Conservation (phyloP, 2,797 vertebrate species). For the Myripristis jacobus region DNA sequence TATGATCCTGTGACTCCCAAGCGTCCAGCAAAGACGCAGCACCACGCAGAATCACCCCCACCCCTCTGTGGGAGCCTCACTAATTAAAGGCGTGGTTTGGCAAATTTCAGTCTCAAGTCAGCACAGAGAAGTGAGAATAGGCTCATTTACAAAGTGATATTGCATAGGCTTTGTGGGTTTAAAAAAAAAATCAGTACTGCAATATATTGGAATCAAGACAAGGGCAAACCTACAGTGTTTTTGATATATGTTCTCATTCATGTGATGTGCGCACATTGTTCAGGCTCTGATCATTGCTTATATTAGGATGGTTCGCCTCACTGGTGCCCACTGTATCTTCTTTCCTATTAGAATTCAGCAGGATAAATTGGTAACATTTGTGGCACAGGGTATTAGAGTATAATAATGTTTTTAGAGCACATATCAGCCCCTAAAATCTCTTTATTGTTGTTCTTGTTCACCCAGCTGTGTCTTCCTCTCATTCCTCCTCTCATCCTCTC, state of each 20-base stretch:
- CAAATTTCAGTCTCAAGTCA: conserved; percentile 20
- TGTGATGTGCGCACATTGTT: background rate
- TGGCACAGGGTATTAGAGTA: conserved; percentile 7
- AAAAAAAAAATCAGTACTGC: background rate
- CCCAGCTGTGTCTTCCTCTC: conserved; percentile 7
- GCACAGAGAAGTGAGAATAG: background rate
- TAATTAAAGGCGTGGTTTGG: conserved; percentile 44
- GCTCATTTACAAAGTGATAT: background rate
- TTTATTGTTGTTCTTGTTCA: conserved; percentile 27
- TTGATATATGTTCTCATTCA: conserved; percentile 21
- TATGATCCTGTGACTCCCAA: conserved; percentile 39
- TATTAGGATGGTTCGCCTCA: no score
- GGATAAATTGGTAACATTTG: conserved; percentile 19
- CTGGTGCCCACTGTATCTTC: background rate
- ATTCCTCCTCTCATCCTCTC: conserved; percentile 19
- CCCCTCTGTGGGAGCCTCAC: conserved; percentile 20
- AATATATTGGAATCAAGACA: background rate
- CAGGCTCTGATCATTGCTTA: conserved; percentile 31
- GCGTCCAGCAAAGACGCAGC: conserved; percentile 3
- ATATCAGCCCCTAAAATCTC: conserved; percentile 15
- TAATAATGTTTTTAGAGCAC: conserved; percentile 47
- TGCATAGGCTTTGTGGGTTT: background rate
- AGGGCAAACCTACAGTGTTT: background rate
- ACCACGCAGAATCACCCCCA: background rate
- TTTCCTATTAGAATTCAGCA: conserved; percentile 15